Evolutionary conservation across 2,888 invertebrate genomes (phyloP).

Genomic region (Caenorhabditis sulstoni): DNA sequence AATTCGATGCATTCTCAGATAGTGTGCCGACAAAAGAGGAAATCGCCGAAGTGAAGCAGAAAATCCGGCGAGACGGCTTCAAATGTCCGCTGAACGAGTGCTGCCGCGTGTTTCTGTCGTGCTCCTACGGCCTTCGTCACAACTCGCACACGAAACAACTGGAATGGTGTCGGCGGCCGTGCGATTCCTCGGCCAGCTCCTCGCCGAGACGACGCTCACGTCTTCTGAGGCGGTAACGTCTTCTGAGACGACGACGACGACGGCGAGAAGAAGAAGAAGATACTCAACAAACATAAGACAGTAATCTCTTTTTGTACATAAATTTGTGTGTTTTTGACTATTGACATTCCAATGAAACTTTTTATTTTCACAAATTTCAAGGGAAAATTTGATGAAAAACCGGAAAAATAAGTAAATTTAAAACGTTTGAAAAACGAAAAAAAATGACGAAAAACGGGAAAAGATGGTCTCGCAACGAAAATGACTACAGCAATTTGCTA

Average conservation of each 20-base stretch:
- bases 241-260: no score
- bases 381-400: no score
- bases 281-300: not conserved
- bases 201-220: conserved; percentile 2
- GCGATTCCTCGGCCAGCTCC: conserved; percentile 29
- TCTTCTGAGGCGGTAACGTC: conserved; percentile 22
- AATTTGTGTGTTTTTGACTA: no score
- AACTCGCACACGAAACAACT: conserved; percentile 68
- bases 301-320: not conserved
- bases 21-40: conserved; percentile 64
- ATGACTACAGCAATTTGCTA: no score
- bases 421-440: no score
- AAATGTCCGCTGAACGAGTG: conserved; percentile 70
- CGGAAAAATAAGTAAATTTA: no score
- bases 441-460: no score
- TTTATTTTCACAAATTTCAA: no score
- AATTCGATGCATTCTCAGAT: conserved; percentile 30
- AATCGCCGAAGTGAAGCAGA: conserved; percentile 61
- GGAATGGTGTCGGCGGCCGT: conserved; percentile 76
- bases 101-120: conserved; percentile 64
- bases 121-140: conserved; percentile 72
- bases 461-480: no score
- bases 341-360: no score
- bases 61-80: conserved; percentile 64
- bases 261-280: not conserved